These are phyloP conservation scores for Hoplodrina blanda DNA, from an alignment of 2,888 invertebrate species.

Conservation along the genomic window DNA sequence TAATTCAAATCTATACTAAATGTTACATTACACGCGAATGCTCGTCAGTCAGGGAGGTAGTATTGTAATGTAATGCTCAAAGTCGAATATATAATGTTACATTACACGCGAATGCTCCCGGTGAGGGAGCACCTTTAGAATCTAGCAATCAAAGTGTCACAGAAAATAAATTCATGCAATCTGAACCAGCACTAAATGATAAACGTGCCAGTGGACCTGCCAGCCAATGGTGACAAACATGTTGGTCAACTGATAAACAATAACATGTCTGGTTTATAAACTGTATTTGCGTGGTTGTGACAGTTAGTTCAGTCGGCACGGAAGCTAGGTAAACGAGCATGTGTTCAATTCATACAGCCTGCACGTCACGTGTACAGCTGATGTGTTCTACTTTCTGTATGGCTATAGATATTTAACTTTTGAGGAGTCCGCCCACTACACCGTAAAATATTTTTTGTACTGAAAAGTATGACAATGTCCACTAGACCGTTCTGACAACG, in stretches of 20 bases:
- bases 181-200: neutral
- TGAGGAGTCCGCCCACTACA: too few species aligned
- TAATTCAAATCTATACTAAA: too few species aligned
- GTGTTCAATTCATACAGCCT: neutral
- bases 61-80: too few species aligned
- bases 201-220: neutral
- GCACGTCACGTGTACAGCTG: neutral
- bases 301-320: neutral
- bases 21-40: too few species aligned
- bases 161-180: constrained; percentile 1
- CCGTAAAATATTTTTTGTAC: too few species aligned
- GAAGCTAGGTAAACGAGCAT: neutral
- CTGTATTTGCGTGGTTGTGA: constrained; percentile 1
- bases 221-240: neutral
- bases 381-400: constrained; percentile 12
- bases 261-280: constrained; percentile 3
- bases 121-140: too few species aligned
- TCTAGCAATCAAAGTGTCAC: constrained; percentile 19
- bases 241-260: neutral
- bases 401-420: neutral
- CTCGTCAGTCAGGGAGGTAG: too few species aligned
- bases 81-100: too few species aligned
- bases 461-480: too few species aligned
- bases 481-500: too few species aligned
- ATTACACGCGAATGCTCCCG: too few species aligned